phyloP scores from a whole-genome alignment of 2,797 vertebrate genomes.

The Pogonophryne albipinna region DNA sequence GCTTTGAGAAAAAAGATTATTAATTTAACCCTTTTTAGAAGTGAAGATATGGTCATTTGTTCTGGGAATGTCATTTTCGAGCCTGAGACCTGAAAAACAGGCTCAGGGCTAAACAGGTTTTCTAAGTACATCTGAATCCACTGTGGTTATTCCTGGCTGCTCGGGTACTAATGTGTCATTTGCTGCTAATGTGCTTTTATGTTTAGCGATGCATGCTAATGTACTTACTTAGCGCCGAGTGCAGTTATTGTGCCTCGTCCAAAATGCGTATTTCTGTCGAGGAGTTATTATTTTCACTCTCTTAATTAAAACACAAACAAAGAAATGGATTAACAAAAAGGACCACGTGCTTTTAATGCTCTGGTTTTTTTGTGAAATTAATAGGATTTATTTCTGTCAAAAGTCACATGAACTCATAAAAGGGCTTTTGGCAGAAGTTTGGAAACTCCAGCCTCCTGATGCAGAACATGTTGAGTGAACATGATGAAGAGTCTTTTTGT shows the following conservation, averaged over 20 bases:
- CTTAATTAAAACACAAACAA: background rate
- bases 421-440: slow-evolving; percentile 14
- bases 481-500: slow-evolving; percentile 1
- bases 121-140: background rate
- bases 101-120: too few species aligned
- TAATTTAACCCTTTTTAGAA: too few species aligned
- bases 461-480: background rate
- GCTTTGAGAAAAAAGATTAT: too few species aligned
- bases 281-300: background rate
- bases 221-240: background rate
- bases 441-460: background rate
- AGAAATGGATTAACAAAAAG: background rate
- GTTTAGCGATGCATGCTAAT: background rate
- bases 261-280: background rate
- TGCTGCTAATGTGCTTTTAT: slow-evolving; percentile 4
- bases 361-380: background rate
- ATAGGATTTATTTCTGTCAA: too few species aligned
- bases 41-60: too few species aligned
- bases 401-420: slow-evolving; percentile 1
- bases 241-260: background rate
- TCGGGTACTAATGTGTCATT: background rate
- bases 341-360: background rate
- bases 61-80: too few species aligned
- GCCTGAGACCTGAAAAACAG: too few species aligned
- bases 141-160: background rate